Percentiles rank a stretch among this genome's conserved stretches.
Conservation (phyloP, 2,797 vertebrate genomes). For the Microctenopoma stevenorrisi region DNA sequence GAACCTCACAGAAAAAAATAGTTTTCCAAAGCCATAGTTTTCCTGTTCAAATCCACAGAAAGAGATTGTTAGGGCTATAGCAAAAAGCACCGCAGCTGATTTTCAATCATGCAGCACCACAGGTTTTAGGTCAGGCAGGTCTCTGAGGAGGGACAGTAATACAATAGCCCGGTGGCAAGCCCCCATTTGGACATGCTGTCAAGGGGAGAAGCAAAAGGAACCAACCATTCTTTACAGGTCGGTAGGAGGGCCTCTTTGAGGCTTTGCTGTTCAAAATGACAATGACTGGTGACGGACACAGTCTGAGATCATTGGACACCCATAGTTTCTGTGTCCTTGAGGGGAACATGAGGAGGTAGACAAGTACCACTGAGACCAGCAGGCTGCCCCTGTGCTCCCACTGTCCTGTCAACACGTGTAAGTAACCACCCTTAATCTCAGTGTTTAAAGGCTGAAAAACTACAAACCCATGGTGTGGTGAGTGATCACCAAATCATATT, state of each 20-base stretch:
- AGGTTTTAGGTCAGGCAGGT: constrained; percentile 76
- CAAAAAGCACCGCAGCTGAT: constrained; percentile 70
- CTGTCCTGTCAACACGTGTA: constrained; percentile 66
- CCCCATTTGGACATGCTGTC: constrained; percentile 77
- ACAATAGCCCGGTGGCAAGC: constrained; percentile 82
- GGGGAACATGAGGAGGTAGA: constrained; percentile 65
- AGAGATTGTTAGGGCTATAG: constrained; percentile 61
- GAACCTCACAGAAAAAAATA: constrained; percentile 45
- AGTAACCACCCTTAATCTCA: constrained; percentile 43
- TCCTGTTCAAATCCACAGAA: constrained; percentile 68
- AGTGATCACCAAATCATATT: constrained; percentile 23
- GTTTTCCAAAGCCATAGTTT: constrained; percentile 39
- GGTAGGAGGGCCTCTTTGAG: constrained; percentile 73
- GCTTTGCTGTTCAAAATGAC: constrained; percentile 68
- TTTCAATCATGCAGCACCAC: constrained; percentile 81
- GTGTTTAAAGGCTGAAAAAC: constrained; percentile 49
- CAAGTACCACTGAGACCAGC: constrained; percentile 74
- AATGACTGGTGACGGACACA: constrained; percentile 65
- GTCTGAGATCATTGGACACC: constrained; percentile 68
- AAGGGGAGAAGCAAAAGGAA: constrained; percentile 74
- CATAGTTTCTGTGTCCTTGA: constrained; percentile 76
- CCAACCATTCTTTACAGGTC: constrained; percentile 72
- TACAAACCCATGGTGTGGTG: constrained; percentile 7
- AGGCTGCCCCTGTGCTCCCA: constrained; percentile 51
- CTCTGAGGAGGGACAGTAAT: constrained; percentile 69